These are phyloP conservation scores for Acrocephalus arundinaceus DNA, from an alignment of 2,113 vertebrate genomes.

Conservation along the genomic window DNA sequence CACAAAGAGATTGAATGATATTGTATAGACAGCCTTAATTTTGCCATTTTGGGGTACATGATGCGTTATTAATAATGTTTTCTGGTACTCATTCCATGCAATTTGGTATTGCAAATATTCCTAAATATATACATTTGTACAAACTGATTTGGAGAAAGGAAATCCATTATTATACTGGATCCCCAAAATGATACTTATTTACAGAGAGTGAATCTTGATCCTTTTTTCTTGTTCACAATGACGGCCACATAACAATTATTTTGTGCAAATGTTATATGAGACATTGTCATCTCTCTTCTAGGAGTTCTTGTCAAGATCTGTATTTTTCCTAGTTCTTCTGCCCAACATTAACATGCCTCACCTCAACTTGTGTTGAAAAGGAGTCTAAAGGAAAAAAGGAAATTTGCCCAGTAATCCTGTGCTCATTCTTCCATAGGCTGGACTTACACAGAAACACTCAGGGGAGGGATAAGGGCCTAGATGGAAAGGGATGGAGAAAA, in stretches of 20 bases:
- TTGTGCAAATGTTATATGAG: neutral
- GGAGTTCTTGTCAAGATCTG: neutral
- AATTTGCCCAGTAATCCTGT: neutral
- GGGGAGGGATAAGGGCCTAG: neutral
- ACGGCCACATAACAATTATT: accelerated
- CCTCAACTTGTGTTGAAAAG: neutral
- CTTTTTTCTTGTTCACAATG: neutral
- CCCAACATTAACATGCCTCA: neutral
- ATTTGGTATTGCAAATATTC: neutral
- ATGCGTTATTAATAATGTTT: neutral
- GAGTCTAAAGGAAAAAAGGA: neutral
- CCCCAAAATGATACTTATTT: neutral
- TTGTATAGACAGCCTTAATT: neutral
- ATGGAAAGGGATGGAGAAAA: neutral
- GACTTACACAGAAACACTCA: neutral
- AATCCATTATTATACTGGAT: neutral
- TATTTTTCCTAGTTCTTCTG: neutral
- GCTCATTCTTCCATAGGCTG: neutral
- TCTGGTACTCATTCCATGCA: neutral
- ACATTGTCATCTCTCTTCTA: neutral
- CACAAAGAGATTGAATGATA: neutral
- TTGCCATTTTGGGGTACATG: neutral
- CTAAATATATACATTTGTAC: neutral
- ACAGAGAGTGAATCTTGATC: neutral
- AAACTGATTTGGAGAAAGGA: neutral